A percentile compares a stretch with the other conserved stretches of the same genome.
Evolutionary conservation across 1,140 invertebrate genomes (phyloP).

Genomic region (Neotoxoptera formosana): DNA sequence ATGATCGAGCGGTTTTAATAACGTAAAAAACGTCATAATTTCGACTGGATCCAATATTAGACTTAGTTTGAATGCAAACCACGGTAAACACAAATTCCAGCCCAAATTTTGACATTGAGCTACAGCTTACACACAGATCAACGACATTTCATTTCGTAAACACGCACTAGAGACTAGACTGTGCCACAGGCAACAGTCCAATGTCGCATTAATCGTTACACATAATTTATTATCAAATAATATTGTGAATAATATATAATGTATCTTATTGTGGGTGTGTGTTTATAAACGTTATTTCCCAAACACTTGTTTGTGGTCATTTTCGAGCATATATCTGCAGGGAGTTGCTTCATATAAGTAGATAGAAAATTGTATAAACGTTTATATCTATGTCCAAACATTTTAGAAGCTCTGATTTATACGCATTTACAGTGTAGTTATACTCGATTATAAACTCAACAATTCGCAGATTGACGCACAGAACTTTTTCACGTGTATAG

Average conservation of each 20-base stretch:
- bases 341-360: background rate
- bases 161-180: background rate
- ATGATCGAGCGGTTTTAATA: constrained; percentile 7
- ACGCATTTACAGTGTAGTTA: background rate
- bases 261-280: background rate
- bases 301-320: background rate
- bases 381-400: background rate
- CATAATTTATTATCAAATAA: background rate
- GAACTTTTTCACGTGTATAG: background rate
- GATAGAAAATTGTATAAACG: background rate
- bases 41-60: background rate
- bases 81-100: background rate
- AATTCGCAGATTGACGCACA: background rate
- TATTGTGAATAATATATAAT: background rate
- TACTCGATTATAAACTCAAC: background rate
- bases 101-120: background rate
- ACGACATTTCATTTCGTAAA: background rate
- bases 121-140: background rate
- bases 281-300: background rate
- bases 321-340: background rate
- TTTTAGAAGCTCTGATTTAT: constrained; percentile 2
- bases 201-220: background rate
- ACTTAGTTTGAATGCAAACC: background rate
- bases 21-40: background rate
- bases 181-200: background rate